Evolutionary conservation across 1,140 invertebrate species (phyloP).

Genomic region (Tetraneura akinire): DNA sequence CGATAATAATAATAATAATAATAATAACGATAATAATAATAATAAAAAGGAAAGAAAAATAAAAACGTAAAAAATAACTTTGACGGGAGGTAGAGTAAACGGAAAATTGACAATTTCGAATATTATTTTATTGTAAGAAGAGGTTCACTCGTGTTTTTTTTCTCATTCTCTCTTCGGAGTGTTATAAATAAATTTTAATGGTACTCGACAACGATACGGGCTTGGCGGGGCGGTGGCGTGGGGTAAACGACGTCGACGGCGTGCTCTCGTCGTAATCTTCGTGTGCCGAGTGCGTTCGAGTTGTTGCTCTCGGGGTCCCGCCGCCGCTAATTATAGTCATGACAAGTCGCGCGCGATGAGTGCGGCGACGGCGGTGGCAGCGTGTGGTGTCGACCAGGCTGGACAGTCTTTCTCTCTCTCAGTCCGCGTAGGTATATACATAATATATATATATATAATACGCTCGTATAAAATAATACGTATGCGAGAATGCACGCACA

Average conservation of each 20-base stretch:
- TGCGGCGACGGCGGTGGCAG: background rate
- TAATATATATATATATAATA: no score
- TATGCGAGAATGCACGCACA: no score
- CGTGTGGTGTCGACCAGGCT: background rate
- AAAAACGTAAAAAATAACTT: no score
- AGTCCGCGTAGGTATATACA: no score
- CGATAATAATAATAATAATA: background rate
- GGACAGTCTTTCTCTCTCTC: no score
- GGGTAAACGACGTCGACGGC: slow-evolving; percentile 21
- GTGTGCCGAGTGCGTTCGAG: slow-evolving; percentile 20
- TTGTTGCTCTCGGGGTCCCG: slow-evolving; percentile 27
- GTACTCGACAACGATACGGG: slow-evolving; percentile 18
- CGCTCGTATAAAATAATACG: no score
- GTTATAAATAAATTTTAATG: slow-evolving; percentile 38
- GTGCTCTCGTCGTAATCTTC: slow-evolving; percentile 29
- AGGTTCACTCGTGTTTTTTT: no score
- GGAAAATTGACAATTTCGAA: slow-evolving; percentile 28
- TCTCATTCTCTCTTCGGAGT: background rate
- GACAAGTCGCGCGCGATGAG: background rate
- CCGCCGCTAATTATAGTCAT: slow-evolving; percentile 45
- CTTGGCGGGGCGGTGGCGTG: background rate
- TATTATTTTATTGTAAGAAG: background rate
- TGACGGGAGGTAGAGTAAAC: background rate
- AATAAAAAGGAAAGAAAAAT: slow-evolving; percentile 12
- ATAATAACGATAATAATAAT: background rate